Percentiles rank a stretch among this genome's conserved stretches.
Conservation (phyloP, 35 echinoderm and acorn worm species). For the Amphiura filiformis region DNA sequence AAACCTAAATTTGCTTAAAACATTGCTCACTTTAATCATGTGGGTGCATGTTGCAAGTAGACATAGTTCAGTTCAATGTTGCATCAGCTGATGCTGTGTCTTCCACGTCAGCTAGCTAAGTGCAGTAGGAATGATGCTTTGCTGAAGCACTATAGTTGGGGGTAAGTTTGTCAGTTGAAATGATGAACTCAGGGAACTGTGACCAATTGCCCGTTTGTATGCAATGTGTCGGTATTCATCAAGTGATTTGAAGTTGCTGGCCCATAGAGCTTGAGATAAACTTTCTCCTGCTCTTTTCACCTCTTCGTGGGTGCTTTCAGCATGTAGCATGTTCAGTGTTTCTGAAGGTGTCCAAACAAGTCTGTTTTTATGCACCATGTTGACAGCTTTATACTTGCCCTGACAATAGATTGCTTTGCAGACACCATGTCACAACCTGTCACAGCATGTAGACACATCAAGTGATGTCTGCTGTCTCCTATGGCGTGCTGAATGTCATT, state of each 20-base stretch:
- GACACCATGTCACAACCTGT: not conserved
- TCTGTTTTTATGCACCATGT: conserved; percentile 1
- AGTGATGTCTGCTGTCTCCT: not conserved
- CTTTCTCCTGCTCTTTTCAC: conserved; percentile 1
- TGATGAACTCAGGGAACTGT: conserved; percentile 33
- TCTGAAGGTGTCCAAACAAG: not conserved
- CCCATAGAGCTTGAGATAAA: not conserved
- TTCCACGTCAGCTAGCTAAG: not conserved
- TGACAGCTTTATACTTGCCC: conserved; percentile 1
- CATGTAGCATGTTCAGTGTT: no score
- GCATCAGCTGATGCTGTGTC: no score
- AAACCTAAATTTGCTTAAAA: no score
- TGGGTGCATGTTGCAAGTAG: no score
- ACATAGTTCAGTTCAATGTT: no score
- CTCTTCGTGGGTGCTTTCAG: conserved; percentile 7
- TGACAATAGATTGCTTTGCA: not conserved
- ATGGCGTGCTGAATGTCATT: not conserved
- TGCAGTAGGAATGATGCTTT: not conserved
- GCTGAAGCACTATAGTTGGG: conserved; percentile 34
- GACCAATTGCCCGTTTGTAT: conserved; percentile 45
- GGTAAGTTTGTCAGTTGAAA: conserved; percentile 42
- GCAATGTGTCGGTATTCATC: conserved; percentile 51
- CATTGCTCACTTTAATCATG: no score
- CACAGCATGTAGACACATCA: not conserved
- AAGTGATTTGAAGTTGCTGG: not conserved